Percentiles rank a stretch among this genome's conserved stretches.
Conservation (phyloP, 2,888 invertebrate genomes). For the Cryptophagus acutangulus region DNA sequence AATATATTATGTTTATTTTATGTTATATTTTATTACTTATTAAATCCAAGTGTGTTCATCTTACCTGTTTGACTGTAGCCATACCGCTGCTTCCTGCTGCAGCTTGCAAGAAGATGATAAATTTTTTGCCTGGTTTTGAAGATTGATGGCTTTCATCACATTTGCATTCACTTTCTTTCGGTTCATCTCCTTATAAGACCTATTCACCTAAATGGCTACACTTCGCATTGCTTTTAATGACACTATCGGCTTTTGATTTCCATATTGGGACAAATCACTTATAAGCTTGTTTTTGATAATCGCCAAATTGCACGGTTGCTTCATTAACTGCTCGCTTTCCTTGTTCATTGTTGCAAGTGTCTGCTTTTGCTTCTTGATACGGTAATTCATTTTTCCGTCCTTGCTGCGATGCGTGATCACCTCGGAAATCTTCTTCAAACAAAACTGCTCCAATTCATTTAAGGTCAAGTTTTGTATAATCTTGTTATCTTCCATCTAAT, state of each 20-base stretch:
- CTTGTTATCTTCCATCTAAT: conserved; percentile 43
- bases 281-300: conserved; percentile 69
- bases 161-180: too few species aligned
- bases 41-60: not conserved
- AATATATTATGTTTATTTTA: too few species aligned
- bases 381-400: conserved; percentile 63
- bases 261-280: conserved; percentile 50
- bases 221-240: conserved; percentile 80
- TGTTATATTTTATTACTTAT: too few species aligned
- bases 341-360: conserved; percentile 61
- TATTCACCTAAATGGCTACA: conserved; percentile 74
- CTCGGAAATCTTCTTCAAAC: conserved; percentile 71
- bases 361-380: conserved; percentile 60
- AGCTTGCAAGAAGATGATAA: too few species aligned
- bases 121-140: too few species aligned
- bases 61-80: conserved; percentile 18
- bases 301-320: conserved; percentile 72
- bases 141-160: too few species aligned
- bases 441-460: conserved; percentile 68
- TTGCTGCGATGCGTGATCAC: conserved; percentile 66
- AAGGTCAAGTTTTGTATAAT: conserved; percentile 46
- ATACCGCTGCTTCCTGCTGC: conserved; percentile 11
- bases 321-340: conserved; percentile 60
- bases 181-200: too few species aligned
- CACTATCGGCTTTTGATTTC: conserved; percentile 54